Percentiles rank a stretch among this genome's conserved stretches.
These are phyloP conservation scores for Psephotus haematonotus DNA, from an alignment of 2,113 vertebrate genomes.

Conservation along the genomic window DNA sequence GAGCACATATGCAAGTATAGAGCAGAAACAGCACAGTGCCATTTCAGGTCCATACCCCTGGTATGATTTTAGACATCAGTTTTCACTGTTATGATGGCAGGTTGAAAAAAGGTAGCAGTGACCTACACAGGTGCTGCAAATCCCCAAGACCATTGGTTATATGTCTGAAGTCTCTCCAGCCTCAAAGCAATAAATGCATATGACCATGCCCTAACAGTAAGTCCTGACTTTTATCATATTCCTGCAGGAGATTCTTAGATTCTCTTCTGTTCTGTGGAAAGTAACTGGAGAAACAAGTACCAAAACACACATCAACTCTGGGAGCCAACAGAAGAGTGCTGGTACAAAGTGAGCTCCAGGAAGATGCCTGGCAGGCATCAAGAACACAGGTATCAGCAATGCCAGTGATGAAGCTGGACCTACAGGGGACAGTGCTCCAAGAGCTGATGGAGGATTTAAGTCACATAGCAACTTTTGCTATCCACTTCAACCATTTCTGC, in stretches of 20 bases:
- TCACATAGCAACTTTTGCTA: neutral
- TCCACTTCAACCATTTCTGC: neutral
- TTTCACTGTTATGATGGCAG: neutral
- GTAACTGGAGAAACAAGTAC: neutral
- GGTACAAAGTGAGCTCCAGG: neutral
- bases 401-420: neutral
- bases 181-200: neutral
- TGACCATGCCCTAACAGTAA: neutral
- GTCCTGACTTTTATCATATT: neutral
- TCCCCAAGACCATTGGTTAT: neutral
- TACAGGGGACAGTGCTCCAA: neutral
- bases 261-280: neutral
- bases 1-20: accelerated
- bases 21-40: neutral
- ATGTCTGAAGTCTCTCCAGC: neutral
- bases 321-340: neutral
- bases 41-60: neutral
- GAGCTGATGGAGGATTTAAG: neutral
- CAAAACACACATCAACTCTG: neutral
- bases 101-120: neutral
- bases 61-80: neutral
- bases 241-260: neutral
- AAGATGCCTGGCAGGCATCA: neutral
- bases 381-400: neutral
- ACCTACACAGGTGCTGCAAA: neutral